Evolutionary conservation across 2,113 vertebrate species (phyloP).

Genomic region (Melanotaenia duboulayi): DNA sequence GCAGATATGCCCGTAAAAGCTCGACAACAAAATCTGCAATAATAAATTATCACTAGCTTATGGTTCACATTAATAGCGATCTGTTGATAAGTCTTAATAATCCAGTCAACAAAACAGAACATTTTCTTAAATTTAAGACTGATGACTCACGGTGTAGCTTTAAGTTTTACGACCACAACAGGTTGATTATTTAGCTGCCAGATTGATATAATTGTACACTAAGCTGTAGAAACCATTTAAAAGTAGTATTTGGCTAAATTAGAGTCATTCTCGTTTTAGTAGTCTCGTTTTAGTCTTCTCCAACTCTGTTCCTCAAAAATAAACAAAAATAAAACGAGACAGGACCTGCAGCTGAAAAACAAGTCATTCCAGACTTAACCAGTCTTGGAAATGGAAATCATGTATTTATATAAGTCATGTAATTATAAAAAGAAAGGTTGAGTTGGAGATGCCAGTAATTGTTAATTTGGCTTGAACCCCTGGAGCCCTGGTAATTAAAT

Average conservation of each 20-base stretch:
- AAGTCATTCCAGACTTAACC: too few species aligned
- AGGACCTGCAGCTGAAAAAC: too few species aligned
- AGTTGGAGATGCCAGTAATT: too few species aligned
- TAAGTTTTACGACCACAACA: conserved; percentile 21
- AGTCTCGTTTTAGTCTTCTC: neutral
- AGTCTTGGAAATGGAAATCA: too few species aligned
- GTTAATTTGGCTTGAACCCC: too few species aligned
- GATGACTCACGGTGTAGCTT: neutral
- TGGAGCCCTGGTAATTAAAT: too few species aligned
- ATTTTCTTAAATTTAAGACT: neutral
- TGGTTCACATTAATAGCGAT: neutral
- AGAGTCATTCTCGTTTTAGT: neutral
- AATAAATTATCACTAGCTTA: neutral
- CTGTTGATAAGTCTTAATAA: neutral
- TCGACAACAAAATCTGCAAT: neutral
- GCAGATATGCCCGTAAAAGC: neutral
- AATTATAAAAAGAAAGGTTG: too few species aligned
- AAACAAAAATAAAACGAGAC: too few species aligned
- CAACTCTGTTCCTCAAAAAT: neutral
- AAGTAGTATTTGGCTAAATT: neutral
- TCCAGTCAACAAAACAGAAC: neutral
- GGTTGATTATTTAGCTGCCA: conserved; percentile 22
- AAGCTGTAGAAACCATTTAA: neutral
- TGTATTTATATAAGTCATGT: too few species aligned
- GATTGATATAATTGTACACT: neutral